Evolutionary conservation across 1,140 invertebrate genomes (phyloP).

Genomic region (Temnothorax longispinosus): DNA sequence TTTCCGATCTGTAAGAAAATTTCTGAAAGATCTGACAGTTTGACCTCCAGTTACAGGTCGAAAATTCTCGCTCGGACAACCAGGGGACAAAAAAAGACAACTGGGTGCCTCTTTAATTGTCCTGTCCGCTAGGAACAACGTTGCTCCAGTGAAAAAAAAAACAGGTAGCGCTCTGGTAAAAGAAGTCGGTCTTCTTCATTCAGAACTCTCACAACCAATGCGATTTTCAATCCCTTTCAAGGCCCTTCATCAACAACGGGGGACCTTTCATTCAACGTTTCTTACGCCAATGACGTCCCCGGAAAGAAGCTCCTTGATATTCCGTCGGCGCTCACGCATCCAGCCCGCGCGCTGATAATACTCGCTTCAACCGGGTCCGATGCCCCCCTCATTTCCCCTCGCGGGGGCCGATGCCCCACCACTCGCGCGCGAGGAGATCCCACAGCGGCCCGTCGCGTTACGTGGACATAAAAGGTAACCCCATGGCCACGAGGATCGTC

Average conservation of each 20-base stretch:
- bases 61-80: background rate
- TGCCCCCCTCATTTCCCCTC: background rate
- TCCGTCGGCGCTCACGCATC: slow-evolving; percentile 68
- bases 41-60: slow-evolving; percentile 21
- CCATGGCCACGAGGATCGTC: slow-evolving; percentile 46
- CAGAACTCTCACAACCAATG: slow-evolving; percentile 4
- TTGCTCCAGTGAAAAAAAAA: slow-evolving; percentile 19
- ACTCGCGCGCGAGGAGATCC: slow-evolving; percentile 28
- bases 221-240: slow-evolving; percentile 44
- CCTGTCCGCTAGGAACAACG: slow-evolving; percentile 8
- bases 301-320: slow-evolving; percentile 77
- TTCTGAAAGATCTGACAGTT: background rate
- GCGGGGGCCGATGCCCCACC: slow-evolving; percentile 24
- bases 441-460: slow-evolving; percentile 60
- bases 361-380: slow-evolving; percentile 30
- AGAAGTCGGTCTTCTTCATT: slow-evolving; percentile 45
- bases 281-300: slow-evolving; percentile 65
- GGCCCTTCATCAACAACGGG: slow-evolving; percentile 23
- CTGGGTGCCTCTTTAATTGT: slow-evolving; percentile 63
- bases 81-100: slow-evolving; percentile 24
- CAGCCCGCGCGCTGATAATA: slow-evolving; percentile 68
- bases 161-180: background rate
- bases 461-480: slow-evolving; percentile 77
- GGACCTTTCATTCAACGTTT: slow-evolving; percentile 75
- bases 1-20: background rate